Evolutionary conservation across 2,888 invertebrate species (phyloP).

Genomic region (Lycia hirtaria): DNA sequence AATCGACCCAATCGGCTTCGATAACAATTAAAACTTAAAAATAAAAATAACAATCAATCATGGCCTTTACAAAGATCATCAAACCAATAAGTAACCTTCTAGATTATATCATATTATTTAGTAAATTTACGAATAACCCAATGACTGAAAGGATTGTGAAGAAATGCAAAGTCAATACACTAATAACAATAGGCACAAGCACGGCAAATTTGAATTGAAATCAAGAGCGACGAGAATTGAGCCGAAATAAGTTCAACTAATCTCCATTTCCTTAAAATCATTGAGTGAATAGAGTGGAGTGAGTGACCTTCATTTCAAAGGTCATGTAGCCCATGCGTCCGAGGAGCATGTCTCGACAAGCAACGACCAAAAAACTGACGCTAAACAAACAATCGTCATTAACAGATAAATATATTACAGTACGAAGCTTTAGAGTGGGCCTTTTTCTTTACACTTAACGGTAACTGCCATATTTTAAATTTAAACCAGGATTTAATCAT

Average conservation of each 20-base stretch:
- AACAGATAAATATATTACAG: no score
- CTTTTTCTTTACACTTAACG: no score
- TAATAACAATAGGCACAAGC: not conserved
- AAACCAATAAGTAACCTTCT: no score
- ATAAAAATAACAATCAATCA: no score
- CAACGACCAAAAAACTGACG: not conserved
- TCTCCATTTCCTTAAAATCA: conserved; percentile 19
- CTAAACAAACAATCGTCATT: not conserved
- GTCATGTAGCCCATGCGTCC: conserved; percentile 12
- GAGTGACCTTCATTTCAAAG: conserved; percentile 29
- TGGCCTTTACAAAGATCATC: no score
- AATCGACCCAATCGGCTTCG: not conserved
- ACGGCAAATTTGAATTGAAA: not conserved
- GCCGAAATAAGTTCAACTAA: not conserved
- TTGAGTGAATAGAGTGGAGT: conserved; percentile 8
- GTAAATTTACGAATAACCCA: no score
- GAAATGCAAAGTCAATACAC: not conserved
- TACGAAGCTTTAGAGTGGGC: no score
- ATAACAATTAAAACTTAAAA: not conserved
- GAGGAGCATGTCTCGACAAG: not conserved
- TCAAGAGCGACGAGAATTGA: not conserved
- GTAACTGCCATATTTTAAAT: no score
- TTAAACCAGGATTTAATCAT: no score
- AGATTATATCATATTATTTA: no score
- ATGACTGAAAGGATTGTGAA: not conserved